phyloP scores from a whole-genome alignment of 2,797 vertebrate genomes.

The Labeo calbasu region DNA sequence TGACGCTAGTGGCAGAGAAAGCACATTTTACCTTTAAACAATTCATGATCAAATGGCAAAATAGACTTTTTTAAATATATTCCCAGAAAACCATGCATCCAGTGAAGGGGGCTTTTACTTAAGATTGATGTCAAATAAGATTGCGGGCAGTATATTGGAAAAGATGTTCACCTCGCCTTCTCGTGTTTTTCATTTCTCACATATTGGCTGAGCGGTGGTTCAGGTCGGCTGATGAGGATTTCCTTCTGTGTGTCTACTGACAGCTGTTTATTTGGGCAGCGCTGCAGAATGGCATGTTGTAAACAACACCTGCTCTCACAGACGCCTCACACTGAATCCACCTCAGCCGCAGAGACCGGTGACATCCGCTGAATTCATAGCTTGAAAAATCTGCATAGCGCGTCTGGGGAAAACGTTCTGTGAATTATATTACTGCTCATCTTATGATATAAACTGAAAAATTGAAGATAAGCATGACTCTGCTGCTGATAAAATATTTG shows the following conservation, averaged over 20 bases:
- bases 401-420: slow-evolving; percentile 1
- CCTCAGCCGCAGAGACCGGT: slow-evolving; percentile 2
- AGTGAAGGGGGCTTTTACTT: background rate
- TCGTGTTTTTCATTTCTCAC: slow-evolving; percentile 36
- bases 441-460: slow-evolving; percentile 22
- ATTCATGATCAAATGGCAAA: background rate
- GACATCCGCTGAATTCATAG: slow-evolving; percentile 33
- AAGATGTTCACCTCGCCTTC: slow-evolving; percentile 7
- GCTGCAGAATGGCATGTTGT: slow-evolving; percentile 54
- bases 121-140: background rate
- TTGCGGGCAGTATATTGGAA: background rate
- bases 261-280: slow-evolving; percentile 61
- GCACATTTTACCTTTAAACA: background rate
- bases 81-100: background rate
- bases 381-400: slow-evolving; percentile 25
- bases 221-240: slow-evolving; percentile 38
- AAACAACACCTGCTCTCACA: slow-evolving; percentile 64
- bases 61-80: background rate
- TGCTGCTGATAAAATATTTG: background rate
- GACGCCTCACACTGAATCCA: slow-evolving; percentile 35
- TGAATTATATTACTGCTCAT: slow-evolving; percentile 8
- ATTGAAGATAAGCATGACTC: background rate
- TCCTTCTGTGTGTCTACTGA: slow-evolving; percentile 27
- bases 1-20: background rate
- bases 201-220: slow-evolving; percentile 18